A percentile compares a stretch with the other conserved stretches of the same genome.
Conservation (phyloP, 2,113 vertebrate genomes). For the Spea bombifrons region DNA sequence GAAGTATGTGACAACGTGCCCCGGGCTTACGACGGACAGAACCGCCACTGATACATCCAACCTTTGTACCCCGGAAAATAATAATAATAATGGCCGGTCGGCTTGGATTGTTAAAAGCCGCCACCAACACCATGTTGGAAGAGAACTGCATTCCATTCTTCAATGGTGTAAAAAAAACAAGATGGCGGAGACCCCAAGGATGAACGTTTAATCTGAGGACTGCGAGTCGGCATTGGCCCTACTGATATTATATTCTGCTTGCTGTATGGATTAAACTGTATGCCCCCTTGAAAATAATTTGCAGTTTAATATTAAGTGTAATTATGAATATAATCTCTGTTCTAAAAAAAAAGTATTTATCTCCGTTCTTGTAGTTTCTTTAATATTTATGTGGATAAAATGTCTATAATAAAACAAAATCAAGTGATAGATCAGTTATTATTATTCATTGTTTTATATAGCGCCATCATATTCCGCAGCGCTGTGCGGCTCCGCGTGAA, state of each 20-base stretch:
- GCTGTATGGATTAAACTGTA: conserved; percentile 78
- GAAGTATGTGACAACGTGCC: conserved; percentile 58
- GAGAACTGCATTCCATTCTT: neutral
- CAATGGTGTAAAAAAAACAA: neutral
- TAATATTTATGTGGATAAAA: conserved; percentile 97
- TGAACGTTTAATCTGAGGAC: conserved; percentile 26
- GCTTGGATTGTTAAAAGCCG: no score
- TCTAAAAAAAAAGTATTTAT: conserved; percentile 91
- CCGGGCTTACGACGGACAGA: neutral
- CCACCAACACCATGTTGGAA: neutral
- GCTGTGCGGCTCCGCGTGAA: no score
- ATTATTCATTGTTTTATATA: no score
- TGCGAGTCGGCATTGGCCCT: conserved; percentile 51
- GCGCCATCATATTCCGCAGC: no score
- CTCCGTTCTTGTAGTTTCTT: conserved; percentile 96
- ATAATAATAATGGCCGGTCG: no score
- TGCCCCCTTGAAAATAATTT: conserved; percentile 80
- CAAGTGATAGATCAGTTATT: conserved; percentile 54
- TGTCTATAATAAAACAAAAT: conserved; percentile 81
- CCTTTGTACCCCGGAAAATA: neutral
- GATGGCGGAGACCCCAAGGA: neutral
- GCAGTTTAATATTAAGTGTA: conserved; percentile 83
- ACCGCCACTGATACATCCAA: neutral
- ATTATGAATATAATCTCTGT: conserved; percentile 88
- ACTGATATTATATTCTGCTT: conserved; percentile 71